Base-by-base conservation (phyloP, 2,797 vertebrate species). In the Sciurus carolinensis region DNA sequence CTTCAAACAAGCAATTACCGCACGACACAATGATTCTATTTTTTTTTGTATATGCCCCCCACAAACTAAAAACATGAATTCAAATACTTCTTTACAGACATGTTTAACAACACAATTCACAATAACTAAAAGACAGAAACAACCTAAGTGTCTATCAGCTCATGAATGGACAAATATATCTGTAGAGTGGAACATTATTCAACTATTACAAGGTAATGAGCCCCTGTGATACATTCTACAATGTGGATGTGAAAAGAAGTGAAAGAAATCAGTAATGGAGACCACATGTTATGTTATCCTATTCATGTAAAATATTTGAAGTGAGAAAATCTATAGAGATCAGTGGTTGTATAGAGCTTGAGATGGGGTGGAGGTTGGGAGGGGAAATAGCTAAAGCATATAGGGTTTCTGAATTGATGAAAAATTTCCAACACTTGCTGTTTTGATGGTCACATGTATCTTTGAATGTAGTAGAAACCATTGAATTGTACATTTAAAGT, bases 41-140 rank as follows among this genome's bases (percentile, higher is more conserved):
- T n/a, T 42, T n/a, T 42, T 26, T 44, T 76, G 39, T 81, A 47
- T 22, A 36, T 57, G 24, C 3, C 3, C 5, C 15, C 62, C 20
- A 73, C 85, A 36, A 90, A 75, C 24, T 75, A 22, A 79, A 90
- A 92, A 24, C 6, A 86, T 39, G 36, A 82, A 76, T 86, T 89
- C 26, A 52, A 54, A 72, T 62, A 67, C n/a, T 17, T 88, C 5
- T 44, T 44, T 8, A 57, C 24, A 84, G 73, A 50, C 50, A 36
- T 77, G 14, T n/a, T 79, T 33, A 64, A 8, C 15, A 83, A 62
- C n/a, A 71, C 33, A 33, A 26, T 77, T 76, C 28, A 66, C 11
- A 50, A 62, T 33, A 93, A 39, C 28, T 52, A 71, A 87, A 75
- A 88, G 13, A n/a, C 18, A 69, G 66, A 97, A 95, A 85, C 67